phyloP scores from a whole-genome alignment of 1,140 invertebrate species.

The Stenopsyche tienmushanensis region DNA sequence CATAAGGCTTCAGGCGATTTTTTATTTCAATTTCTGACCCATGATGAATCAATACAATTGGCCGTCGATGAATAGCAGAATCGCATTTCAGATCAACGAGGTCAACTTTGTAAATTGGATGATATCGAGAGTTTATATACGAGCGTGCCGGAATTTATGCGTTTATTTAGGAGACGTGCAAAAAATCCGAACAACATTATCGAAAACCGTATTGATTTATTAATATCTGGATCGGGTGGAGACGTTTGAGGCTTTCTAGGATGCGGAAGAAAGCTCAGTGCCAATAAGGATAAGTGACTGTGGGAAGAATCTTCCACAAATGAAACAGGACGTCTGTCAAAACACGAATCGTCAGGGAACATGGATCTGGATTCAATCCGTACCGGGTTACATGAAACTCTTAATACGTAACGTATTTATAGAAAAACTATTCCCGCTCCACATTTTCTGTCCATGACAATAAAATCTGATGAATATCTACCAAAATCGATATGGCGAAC shows the following conservation, averaged over 20 bases:
- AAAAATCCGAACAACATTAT: too few relatives aligned
- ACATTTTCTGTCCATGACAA: too few relatives aligned
- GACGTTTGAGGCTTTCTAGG: background rate
- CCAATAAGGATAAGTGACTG: conserved; percentile 26
- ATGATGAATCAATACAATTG: too few relatives aligned
- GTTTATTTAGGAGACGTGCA: background rate
- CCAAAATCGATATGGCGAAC: too few relatives aligned
- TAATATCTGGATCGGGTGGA: background rate
- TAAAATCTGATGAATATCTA: too few relatives aligned
- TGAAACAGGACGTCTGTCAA: conserved; percentile 26
- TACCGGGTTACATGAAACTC: background rate
- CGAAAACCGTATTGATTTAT: background rate
- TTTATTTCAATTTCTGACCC: too few relatives aligned
- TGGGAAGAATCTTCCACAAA: background rate
- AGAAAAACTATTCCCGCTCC: too few relatives aligned
- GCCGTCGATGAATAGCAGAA: too few relatives aligned
- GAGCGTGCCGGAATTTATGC: too few relatives aligned
- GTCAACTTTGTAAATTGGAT: conserved; percentile 17
- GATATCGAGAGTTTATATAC: conserved; percentile 17
- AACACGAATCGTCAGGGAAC: conserved; percentile 17
- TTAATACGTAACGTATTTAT: too few relatives aligned
- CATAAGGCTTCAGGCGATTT: too few relatives aligned
- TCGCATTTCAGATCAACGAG: conserved; percentile 17
- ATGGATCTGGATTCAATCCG: conserved; percentile 7
- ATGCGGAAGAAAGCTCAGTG: background rate